phyloP scores from a whole-genome alignment of 30 jellyfish, hydroid and myxozoan species.

The Chrysaora quinquecirrha region DNA sequence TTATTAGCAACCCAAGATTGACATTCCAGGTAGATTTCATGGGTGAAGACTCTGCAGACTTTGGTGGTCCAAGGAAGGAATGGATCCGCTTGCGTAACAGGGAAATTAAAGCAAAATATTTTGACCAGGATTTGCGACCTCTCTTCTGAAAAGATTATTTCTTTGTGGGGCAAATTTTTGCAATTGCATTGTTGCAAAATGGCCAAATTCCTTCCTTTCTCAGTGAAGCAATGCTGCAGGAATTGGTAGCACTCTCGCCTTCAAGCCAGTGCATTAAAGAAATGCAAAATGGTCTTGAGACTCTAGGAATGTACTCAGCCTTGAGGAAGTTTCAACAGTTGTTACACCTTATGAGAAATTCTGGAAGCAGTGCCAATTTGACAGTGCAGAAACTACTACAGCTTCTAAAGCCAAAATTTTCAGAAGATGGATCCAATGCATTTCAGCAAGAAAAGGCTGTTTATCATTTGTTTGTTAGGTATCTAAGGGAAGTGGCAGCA shows the following conservation, averaged over 20 bases:
- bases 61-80: constrained; percentile 52
- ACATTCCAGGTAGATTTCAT: too few species aligned
- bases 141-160: neutral
- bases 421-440: constrained; percentile 22
- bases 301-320: neutral
- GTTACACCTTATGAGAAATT: constrained; percentile 6
- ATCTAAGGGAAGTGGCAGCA: constrained; percentile 34
- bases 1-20: too few species aligned
- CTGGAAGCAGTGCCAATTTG: neutral
- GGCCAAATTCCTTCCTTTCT: constrained; percentile 35
- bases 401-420: constrained; percentile 17
- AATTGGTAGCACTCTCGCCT: constrained; percentile 12
- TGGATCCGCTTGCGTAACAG: constrained; percentile 12
- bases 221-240: constrained; percentile 14
- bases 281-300: constrained; percentile 1
- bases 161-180: constrained; percentile 9
- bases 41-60: too few species aligned
- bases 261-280: neutral
- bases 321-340: constrained; percentile 5
- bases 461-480: constrained; percentile 17
- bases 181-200: constrained; percentile 30
- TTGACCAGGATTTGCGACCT: neutral
- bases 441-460: constrained; percentile 1
- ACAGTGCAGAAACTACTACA: constrained; percentile 28
- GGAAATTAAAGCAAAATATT: constrained; percentile 9